Conservation (phyloP, 2,113 vertebrate genomes). For the Mus pahari region DNA sequence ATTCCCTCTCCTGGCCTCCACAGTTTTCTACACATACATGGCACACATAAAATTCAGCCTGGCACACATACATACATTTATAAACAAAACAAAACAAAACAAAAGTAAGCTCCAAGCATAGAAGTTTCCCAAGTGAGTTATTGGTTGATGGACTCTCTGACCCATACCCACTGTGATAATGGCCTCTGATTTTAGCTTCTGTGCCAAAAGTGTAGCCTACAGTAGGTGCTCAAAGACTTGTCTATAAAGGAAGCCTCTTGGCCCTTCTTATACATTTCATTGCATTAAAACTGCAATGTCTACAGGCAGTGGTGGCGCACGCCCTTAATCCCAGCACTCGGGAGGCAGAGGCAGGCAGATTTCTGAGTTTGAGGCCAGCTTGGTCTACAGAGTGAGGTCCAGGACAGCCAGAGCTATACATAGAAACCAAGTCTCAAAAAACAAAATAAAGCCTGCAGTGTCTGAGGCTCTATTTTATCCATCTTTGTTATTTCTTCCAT, state of each 20-base stretch:
- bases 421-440: too few species aligned
- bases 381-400: too few species aligned
- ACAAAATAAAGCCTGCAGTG: background rate
- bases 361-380: too few species aligned
- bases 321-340: too few species aligned
- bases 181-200: background rate
- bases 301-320: too few species aligned
- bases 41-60: background rate
- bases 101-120: conserved; percentile 3
- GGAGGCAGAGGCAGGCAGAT: too few species aligned
- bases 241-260: conserved; percentile 11
- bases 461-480: background rate
- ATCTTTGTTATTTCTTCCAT: background rate
- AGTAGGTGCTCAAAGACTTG: conserved; percentile 10
- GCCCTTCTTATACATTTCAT: background rate
- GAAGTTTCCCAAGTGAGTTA: background rate
- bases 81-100: background rate
- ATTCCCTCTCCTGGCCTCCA: background rate
- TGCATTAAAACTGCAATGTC: background rate
- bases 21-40: background rate
- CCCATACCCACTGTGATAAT: background rate
- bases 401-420: too few species aligned
- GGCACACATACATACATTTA: background rate
- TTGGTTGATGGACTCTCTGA: background rate
- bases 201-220: background rate